Conservation (phyloP, 2,113 vertebrate genomes). For the Balaeniceps rex region DNA sequence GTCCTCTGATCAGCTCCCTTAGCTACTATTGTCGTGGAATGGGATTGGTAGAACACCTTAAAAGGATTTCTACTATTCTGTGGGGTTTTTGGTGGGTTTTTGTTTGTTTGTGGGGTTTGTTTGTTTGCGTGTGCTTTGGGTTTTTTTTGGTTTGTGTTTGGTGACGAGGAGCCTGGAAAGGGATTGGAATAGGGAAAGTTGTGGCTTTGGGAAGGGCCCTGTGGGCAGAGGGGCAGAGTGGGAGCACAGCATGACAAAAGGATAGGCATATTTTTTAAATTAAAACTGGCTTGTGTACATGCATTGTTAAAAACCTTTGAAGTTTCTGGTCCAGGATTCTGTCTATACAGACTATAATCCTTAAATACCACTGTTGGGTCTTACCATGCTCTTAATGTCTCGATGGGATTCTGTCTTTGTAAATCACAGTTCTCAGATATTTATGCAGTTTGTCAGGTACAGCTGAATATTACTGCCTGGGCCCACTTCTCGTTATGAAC, state of each 20-base stretch:
- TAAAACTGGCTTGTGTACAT: background rate
- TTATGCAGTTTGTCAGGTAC: background rate
- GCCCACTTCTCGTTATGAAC: background rate
- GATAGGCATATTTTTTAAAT: background rate
- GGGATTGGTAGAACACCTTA: background rate
- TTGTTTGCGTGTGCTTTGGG: background rate
- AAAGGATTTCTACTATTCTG: background rate
- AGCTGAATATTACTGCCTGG: background rate
- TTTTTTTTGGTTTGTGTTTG: background rate
- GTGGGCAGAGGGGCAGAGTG: background rate
- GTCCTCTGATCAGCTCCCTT: background rate
- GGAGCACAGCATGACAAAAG: background rate
- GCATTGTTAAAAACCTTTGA: background rate
- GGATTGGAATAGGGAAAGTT: background rate
- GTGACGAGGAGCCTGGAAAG: background rate
- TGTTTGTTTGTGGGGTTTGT: background rate
- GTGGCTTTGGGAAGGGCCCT: background rate
- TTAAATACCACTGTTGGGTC: background rate
- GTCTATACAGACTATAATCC: background rate
- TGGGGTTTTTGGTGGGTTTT: accelerated
- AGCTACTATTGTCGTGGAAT: background rate
- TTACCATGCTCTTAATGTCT: background rate
- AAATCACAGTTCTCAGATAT: background rate
- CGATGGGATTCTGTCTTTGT: background rate
- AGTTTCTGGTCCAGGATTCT: background rate